These are phyloP conservation scores for Pelecanoides urinatrix DNA, from an alignment of 2,113 vertebrate genomes.

Conservation along the genomic window DNA sequence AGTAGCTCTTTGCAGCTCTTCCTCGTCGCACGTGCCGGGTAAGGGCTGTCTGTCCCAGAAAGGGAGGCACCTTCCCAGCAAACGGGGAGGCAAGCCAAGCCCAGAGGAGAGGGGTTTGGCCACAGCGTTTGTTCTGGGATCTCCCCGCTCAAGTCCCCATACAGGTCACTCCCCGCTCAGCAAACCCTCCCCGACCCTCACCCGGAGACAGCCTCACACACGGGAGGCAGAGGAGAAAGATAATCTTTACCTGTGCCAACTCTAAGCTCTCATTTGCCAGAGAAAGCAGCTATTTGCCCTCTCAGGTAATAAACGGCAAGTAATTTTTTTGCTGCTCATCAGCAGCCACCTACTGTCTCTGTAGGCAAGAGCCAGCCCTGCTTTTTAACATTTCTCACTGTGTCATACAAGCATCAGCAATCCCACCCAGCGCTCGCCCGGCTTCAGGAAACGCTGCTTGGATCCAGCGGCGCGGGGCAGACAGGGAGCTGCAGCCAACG, in stretches of 20 bases:
- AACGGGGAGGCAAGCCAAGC: not conserved
- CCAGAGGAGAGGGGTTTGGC: not conserved
- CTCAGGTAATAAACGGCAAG: not conserved
- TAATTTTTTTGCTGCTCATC: not conserved
- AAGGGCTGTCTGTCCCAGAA: not conserved
- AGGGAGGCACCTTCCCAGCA: not conserved
- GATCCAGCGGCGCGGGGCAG: not conserved
- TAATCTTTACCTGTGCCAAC: not conserved
- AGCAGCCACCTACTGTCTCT: not conserved
- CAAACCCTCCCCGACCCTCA: not conserved
- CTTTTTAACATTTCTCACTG: not conserved
- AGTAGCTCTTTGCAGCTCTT: not conserved
- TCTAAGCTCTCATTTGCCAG: not conserved
- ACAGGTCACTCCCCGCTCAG: not conserved
- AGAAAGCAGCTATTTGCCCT: not conserved
- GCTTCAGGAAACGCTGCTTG: not conserved
- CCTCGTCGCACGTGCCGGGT: accelerated
- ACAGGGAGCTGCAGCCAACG: not conserved
- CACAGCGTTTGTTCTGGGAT: not conserved
- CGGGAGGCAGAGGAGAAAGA: not conserved
- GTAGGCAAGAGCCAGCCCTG: not conserved
- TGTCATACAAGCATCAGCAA: not conserved
- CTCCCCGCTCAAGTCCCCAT: not conserved
- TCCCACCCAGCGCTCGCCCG: not conserved
- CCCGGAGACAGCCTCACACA: not conserved